Evolutionary conservation across 2,113 vertebrate species (phyloP).

Genomic region (Dasypus novemcinctus): DNA sequence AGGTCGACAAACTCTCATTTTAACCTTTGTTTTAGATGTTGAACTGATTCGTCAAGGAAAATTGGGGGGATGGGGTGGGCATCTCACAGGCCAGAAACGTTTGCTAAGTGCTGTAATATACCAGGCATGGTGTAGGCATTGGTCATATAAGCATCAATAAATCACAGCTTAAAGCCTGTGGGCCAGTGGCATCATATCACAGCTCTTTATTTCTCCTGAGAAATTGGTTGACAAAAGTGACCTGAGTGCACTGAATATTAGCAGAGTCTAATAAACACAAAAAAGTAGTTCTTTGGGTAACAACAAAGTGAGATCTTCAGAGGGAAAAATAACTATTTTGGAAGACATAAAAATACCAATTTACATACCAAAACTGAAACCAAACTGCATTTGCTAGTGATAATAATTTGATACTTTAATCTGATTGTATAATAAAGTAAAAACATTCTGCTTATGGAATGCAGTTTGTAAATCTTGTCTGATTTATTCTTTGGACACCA

Average conservation of each 20-base stretch:
- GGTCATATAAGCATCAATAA: neutral
- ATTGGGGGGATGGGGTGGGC: neutral
- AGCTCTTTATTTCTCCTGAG: neutral
- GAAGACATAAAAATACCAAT: neutral
- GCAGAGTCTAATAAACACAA: neutral
- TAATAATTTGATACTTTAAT: neutral
- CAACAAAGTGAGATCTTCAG: neutral
- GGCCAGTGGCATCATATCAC: neutral
- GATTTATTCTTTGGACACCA: neutral
- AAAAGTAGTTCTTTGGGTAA: neutral
- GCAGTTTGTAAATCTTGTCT: neutral
- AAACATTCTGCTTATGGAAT: neutral
- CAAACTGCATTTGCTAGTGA: neutral
- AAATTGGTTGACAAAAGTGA: neutral
- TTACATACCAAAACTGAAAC: neutral
- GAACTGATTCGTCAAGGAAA: neutral
- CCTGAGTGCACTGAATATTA: neutral
- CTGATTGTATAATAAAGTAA: neutral
- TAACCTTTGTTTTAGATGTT: slow-evolving; percentile 51
- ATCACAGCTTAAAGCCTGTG: neutral
- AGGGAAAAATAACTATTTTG: neutral
- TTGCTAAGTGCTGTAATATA: neutral
- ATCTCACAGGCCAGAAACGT: neutral
- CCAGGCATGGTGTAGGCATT: neutral
- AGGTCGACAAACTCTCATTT: slow-evolving; percentile 57